These are phyloP conservation scores for Drosophila nebulosa DNA, from an alignment of 1,140 invertebrate species.

Conservation along the genomic window DNA sequence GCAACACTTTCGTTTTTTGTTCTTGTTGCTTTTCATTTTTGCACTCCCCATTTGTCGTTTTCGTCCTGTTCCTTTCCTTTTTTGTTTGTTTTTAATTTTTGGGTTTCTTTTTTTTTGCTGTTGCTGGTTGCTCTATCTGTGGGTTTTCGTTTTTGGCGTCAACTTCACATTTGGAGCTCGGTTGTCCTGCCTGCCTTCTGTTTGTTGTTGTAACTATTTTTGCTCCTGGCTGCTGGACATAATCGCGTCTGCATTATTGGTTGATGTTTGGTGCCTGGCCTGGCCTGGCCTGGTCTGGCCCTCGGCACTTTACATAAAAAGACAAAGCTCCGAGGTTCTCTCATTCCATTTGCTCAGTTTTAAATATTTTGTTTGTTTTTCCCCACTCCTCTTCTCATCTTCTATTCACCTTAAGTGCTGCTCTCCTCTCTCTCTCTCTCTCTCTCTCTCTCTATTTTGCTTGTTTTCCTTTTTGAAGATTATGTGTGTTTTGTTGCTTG, in stretches of 20 bases:
- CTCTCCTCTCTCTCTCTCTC: neutral
- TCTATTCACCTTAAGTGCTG: no score
- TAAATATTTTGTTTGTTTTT: slow-evolving; percentile 76
- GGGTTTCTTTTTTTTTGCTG: slow-evolving; percentile 53
- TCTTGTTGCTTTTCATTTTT: slow-evolving; percentile 20
- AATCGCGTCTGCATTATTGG: slow-evolving; percentile 81
- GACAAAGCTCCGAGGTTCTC: slow-evolving; percentile 7
- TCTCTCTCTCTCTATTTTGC: slow-evolving; percentile 25
- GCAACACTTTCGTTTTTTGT: slow-evolving; percentile 75
- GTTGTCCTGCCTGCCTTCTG: slow-evolving; percentile 70
- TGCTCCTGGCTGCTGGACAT: slow-evolving; percentile 66
- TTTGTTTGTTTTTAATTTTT: slow-evolving; percentile 10
- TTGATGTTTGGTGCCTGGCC: slow-evolving; percentile 73
- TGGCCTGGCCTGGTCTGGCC: neutral
- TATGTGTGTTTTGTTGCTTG: slow-evolving; percentile 81
- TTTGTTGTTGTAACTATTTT: slow-evolving; percentile 36
- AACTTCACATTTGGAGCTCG: slow-evolving; percentile 66
- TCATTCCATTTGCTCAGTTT: neutral
- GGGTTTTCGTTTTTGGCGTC: slow-evolving; percentile 49
- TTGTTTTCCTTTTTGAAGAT: slow-evolving; percentile 81
- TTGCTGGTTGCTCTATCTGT: slow-evolving; percentile 56
- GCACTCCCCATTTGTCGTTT: slow-evolving; percentile 6
- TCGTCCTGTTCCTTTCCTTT: neutral
- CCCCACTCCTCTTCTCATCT: slow-evolving; percentile 10
- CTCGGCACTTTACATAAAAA: slow-evolving; percentile 48